Conservation (phyloP, 2,888 invertebrate species). For the Cephus sareptanus region DNA sequence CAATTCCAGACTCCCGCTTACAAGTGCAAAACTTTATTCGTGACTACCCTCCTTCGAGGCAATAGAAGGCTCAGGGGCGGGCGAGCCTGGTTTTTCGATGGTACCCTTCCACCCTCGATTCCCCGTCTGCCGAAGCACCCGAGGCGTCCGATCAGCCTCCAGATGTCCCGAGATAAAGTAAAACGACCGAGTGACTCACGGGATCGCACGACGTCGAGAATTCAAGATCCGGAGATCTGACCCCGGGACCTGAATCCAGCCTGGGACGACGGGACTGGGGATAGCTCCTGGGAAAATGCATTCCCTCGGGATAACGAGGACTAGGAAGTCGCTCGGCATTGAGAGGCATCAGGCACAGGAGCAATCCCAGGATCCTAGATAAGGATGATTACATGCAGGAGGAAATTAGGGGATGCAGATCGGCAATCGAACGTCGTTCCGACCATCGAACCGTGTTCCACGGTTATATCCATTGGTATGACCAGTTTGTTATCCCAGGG, state of each 20-base stretch:
- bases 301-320: not conserved
- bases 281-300: not conserved
- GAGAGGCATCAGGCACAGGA: not conserved
- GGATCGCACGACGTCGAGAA: not conserved
- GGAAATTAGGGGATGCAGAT: not conserved
- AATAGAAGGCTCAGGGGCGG: not conserved
- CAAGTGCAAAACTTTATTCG: slow-evolving; percentile 29
- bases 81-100: not conserved
- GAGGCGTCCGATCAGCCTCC: not conserved
- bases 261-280: not conserved
- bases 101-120: not conserved
- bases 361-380: not conserved
- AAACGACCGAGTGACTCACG: not conserved
- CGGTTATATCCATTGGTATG: not conserved
- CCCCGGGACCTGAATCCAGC: not conserved
- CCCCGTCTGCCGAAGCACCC: not conserved
- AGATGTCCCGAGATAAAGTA: not conserved
- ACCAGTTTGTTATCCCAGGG: not conserved
- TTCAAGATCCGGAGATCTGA: not conserved
- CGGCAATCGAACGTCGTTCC: not conserved
- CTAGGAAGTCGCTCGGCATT: not conserved
- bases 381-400: not conserved
- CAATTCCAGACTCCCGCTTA: slow-evolving; percentile 34
- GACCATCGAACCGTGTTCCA: not conserved
- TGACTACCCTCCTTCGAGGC: not conserved